Base-by-base conservation (phyloP, 1,140 invertebrate species). In the Globodera rostochiensis region DNA sequence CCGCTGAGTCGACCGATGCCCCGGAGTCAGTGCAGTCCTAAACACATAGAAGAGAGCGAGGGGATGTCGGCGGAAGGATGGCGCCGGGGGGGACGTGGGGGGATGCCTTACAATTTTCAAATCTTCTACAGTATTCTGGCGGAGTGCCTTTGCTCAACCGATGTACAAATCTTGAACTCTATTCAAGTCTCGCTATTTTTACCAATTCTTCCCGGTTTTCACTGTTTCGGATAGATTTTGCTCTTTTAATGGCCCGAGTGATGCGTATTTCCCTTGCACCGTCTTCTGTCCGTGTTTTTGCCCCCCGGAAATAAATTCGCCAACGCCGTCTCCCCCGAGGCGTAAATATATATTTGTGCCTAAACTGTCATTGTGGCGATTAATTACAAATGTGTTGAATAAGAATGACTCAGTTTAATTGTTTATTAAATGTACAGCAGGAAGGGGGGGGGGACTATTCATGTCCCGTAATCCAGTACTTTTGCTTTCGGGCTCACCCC, bases 91-190 rank as follows among this genome's bases (percentile, higher is more conserved):
- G 25, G 64, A 60, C 64, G 11, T 11, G 4, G 49, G 6, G 13
- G 13, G 13, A 11, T 36, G 15, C 36, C 19, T 6, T 11, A 6
- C 9, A 57, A 60, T 57, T 46, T 46, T 57, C 13, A 50, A 64
- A 75, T 50, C 11, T 75, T 50, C 11, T 75, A 50, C 21, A n/a
- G 19, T 66, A 77, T 64, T 67, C 47, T 64, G 46, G 49, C 60
- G n/a, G 21, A 77, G 25, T 36, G 50, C 64, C 57, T 6, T 64
- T 64, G 57, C 57, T 64, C 57, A 64, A 64, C 19, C 19, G 57
- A 53, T 64, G 57, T 64, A 64, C 57, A 64, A 64, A 64, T 64
- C 57, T 19, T 19, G 13, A 13, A 9, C 53, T 15, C 15, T 53
- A 11, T 53, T 15, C 57, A 6, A 13, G 19, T 64, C 15, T 19